Evolutionary conservation across 2,888 invertebrate species (phyloP).

Genomic region (Germaria angustata): DNA sequence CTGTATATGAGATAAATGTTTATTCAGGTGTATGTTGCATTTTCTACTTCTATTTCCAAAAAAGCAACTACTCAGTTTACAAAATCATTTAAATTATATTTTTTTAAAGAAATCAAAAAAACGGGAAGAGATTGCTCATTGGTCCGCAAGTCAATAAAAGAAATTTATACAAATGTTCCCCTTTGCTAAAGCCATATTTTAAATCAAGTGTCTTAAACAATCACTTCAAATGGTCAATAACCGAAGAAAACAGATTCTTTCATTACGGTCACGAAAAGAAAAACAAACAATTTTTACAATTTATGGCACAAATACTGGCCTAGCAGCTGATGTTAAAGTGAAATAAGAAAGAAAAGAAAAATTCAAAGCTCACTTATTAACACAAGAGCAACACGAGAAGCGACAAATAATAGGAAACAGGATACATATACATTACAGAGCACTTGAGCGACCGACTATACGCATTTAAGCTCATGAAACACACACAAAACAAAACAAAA

Average conservation of each 20-base stretch:
- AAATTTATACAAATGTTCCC: too few species aligned
- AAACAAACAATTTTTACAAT: background rate
- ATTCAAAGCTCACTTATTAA: conserved; percentile 1
- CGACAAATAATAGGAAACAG: conserved; percentile 20
- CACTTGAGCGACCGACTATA: background rate
- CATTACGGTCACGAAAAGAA: too few species aligned
- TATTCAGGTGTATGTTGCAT: too few species aligned
- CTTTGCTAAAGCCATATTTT: background rate
- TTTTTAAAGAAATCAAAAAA: too few species aligned
- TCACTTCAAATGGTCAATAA: conserved; percentile 33
- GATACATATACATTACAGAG: conserved; percentile 8
- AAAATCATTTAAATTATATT: too few species aligned
- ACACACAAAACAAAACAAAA: too few species aligned
- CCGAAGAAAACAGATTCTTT: conserved; percentile 1
- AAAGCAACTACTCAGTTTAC: too few species aligned
- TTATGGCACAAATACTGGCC: conserved; percentile 12
- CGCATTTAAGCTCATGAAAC: background rate
- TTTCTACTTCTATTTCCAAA: too few species aligned
- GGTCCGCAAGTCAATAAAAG: too few species aligned
- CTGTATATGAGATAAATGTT: too few species aligned
- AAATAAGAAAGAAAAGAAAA: background rate
- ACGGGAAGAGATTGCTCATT: too few species aligned
- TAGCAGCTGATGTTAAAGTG: conserved; percentile 1
- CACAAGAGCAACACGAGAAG: background rate
- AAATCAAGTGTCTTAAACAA: background rate